Percentiles rank a stretch among this genome's conserved stretches.
phyloP scores from a whole-genome alignment of 1,140 invertebrate species.

The Conus betulinus region DNA sequence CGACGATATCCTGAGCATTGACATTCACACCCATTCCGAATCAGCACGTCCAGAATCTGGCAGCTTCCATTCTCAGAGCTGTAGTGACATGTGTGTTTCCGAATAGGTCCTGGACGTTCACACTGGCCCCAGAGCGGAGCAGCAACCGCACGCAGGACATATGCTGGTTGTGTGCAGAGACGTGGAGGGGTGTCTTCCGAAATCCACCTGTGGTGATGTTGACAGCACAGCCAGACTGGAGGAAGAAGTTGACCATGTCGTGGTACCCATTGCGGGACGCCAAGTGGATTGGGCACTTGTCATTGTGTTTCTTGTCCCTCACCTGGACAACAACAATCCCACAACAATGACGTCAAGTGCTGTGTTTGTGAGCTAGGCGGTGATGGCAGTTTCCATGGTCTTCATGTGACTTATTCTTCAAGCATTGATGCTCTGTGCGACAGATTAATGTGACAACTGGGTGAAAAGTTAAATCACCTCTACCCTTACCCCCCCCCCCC shows the following conservation, averaged over 20 bases:
- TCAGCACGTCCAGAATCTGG: constrained; percentile 71
- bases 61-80: constrained; percentile 74
- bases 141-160: constrained; percentile 73
- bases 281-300: constrained; percentile 73
- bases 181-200: constrained; percentile 71
- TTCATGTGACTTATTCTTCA: too few relatives aligned
- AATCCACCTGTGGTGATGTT: constrained; percentile 71
- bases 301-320: constrained; percentile 71
- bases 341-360: background rate
- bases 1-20: constrained; percentile 73
- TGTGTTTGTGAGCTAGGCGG: too few relatives aligned
- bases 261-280: constrained; percentile 73
- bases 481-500: constrained; percentile 59
- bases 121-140: constrained; percentile 70
- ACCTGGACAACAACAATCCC: constrained; percentile 58
- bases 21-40: constrained; percentile 70
- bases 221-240: constrained; percentile 74
- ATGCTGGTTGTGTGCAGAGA: constrained; percentile 71
- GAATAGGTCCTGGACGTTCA: constrained; percentile 73
- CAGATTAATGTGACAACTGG: constrained; percentile 67
- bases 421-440: too few relatives aligned
- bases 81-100: constrained; percentile 74
- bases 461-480: constrained; percentile 31
- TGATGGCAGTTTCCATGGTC: too few relatives aligned
- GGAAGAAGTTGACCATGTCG: constrained; percentile 75